Base-by-base conservation (phyloP, 1,140 invertebrate species). In the Cydia splendana region DNA sequence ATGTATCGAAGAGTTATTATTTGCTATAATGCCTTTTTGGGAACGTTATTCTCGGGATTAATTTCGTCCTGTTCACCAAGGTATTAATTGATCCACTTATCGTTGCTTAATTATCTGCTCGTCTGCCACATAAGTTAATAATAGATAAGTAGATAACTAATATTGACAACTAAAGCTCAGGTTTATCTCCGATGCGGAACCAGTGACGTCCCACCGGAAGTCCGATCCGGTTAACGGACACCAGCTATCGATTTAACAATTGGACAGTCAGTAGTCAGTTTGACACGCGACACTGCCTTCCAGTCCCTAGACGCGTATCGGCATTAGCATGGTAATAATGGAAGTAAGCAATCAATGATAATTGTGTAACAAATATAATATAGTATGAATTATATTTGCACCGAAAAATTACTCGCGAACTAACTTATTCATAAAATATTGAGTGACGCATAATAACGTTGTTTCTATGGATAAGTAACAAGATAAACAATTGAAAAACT, bases 231-330 rank as follows among this genome's bases (percentile, higher is more conserved):
- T 77, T 71, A 78, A 45, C 62, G 80, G 81, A 80, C 78, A 79
- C 74, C 34, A 76, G 79, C 81, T 75, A 80, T 83, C 82, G 80
- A 81, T 83, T 83, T 83, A 83, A 74, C 81, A 83, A 78, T 82
- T 77, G 79, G 79, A 83, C 82, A 80, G 78, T 79, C 82, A 75
- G 78, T 83, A 80, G 78, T 80, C 80, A 75, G 80, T 80, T 80
- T 81, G 82, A 81, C 78, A 79, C 76, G 77, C 78, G 78, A 78
- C 82, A 80, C 76, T 75, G 75, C 78, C 65, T 65, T 67, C 77
- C 65, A 76, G 62, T 76, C 30, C 34, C 51, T 75, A 62, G 65
- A 76, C 57, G 1, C 20, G 53, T 57, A 57, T 62, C 57, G n/a
- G 57, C 20, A 18, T 18, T 62, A 0, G 18, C 57, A 62, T 24